Conservation (phyloP, 2,113 vertebrate species). For the Brienomyrus longianalis region DNA sequence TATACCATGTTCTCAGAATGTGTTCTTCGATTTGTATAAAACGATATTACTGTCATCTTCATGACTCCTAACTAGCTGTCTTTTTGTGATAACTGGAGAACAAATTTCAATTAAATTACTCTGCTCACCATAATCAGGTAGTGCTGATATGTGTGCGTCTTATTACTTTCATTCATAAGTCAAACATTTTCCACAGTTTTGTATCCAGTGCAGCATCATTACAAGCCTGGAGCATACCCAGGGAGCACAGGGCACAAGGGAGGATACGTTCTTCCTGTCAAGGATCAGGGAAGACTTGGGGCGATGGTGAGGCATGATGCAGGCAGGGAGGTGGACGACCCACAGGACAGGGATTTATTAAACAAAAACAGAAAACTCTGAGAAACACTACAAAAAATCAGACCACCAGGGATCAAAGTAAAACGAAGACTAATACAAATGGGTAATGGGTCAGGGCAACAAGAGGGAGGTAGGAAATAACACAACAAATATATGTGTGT, state of each 20-base stretch:
- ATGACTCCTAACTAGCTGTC: background rate
- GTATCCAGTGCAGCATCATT: background rate
- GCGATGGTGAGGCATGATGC: too few relatives aligned
- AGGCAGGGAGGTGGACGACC: too few relatives aligned
- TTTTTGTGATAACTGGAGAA: background rate
- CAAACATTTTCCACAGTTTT: background rate
- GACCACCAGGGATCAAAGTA: too few relatives aligned
- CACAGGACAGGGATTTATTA: too few relatives aligned
- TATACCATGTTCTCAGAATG: background rate
- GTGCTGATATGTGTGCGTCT: background rate
- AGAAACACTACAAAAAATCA: too few relatives aligned
- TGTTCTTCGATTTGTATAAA: background rate
- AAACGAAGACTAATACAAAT: too few relatives aligned
- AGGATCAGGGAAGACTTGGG: too few relatives aligned
- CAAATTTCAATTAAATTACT: background rate
- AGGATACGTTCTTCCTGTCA: background rate
- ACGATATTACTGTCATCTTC: background rate
- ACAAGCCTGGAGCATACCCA: background rate
- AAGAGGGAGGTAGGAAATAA: too few relatives aligned
- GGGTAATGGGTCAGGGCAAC: too few relatives aligned
- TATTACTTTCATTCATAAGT: background rate
- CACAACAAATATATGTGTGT: too few relatives aligned
- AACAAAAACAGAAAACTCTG: too few relatives aligned
- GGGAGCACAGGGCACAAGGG: background rate
- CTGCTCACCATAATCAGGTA: background rate